A percentile compares a stretch with the other conserved stretches of the same genome.
These are phyloP conservation scores for Dastarcus helophoroides DNA, from an alignment of 2,888 invertebrate species.

Conservation along the genomic window DNA sequence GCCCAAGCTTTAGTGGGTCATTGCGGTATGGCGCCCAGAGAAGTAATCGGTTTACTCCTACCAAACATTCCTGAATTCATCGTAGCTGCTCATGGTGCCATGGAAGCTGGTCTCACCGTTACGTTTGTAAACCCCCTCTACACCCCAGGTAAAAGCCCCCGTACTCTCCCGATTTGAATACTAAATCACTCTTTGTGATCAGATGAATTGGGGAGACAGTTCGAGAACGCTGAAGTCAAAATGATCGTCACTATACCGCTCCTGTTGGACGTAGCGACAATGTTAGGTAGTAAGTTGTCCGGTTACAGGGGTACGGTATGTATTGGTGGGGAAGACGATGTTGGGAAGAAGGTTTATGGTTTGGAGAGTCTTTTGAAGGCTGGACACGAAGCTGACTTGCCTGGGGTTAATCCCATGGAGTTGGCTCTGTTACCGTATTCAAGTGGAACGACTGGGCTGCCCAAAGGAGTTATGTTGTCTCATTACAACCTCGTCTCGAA, in stretches of 20 bases:
- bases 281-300: conserved; percentile 42
- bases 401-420: conserved; percentile 40
- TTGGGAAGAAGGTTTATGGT: conserved; percentile 32
- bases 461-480: conserved; percentile 67
- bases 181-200: background rate
- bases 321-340: conserved; percentile 49
- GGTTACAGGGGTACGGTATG: conserved; percentile 52
- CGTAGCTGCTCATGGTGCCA: conserved; percentile 53
- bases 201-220: conserved; percentile 55
- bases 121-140: conserved; percentile 61
- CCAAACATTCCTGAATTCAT: conserved; percentile 62
- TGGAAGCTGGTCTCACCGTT: conserved; percentile 52
- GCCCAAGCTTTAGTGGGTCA: conserved; percentile 46
- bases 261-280: conserved; percentile 47
- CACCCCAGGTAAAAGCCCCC: conserved; percentile 50
- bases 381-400: conserved; percentile 33
- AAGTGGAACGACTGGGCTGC: conserved; percentile 71
- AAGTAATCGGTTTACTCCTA: conserved; percentile 52
- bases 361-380: conserved; percentile 33
- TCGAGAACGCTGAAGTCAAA: conserved; percentile 49
- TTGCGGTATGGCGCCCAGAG: conserved; percentile 47
- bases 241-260: conserved; percentile 52
- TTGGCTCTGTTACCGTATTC: conserved; percentile 51
- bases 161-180: background rate
- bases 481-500: conserved; percentile 51